Evolutionary conservation across 2,797 vertebrate species (phyloP).

Genomic region (Sardinella longiceps): DNA sequence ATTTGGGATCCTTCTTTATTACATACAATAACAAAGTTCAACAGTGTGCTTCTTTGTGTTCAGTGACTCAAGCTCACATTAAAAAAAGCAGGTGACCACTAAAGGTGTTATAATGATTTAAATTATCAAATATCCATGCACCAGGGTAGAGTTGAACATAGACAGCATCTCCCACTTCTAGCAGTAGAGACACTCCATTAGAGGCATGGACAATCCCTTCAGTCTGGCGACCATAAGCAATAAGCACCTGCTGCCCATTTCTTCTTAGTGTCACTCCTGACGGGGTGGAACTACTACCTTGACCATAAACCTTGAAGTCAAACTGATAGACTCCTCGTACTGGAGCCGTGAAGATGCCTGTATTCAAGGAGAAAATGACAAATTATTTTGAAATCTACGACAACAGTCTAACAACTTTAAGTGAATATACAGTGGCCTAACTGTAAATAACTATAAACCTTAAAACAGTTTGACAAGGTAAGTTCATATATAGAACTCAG

Average conservation of each 20-base stretch:
- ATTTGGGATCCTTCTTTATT: too few species aligned
- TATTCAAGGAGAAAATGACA: not conserved
- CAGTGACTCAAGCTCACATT: too few species aligned
- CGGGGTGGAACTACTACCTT: not conserved
- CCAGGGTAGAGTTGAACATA: not conserved
- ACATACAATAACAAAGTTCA: too few species aligned
- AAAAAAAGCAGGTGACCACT: constrained; percentile 61
- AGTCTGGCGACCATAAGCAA: not conserved
- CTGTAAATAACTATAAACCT: too few species aligned
- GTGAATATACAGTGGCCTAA: too few species aligned
- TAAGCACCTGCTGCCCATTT: constrained; percentile 41
- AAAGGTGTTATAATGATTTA: constrained; percentile 44
- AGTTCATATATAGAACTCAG: not conserved
- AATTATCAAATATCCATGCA: not conserved
- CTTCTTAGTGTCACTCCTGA: constrained; percentile 29
- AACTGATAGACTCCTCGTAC: constrained; percentile 61
- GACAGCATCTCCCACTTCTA: constrained; percentile 59
- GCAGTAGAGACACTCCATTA: constrained; percentile 51
- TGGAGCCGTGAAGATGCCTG: constrained; percentile 56
- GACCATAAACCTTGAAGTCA: not conserved
- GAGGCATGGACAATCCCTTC: accelerated
- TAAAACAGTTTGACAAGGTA: too few species aligned
- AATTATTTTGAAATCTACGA: not conserved
- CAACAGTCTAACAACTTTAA: too few species aligned
- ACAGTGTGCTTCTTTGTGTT: too few species aligned